Evolutionary conservation across 2,888 invertebrate species (phyloP), one percentile per base, ranked within the genome.

Genomic region (Onchidella celtica): DNA sequence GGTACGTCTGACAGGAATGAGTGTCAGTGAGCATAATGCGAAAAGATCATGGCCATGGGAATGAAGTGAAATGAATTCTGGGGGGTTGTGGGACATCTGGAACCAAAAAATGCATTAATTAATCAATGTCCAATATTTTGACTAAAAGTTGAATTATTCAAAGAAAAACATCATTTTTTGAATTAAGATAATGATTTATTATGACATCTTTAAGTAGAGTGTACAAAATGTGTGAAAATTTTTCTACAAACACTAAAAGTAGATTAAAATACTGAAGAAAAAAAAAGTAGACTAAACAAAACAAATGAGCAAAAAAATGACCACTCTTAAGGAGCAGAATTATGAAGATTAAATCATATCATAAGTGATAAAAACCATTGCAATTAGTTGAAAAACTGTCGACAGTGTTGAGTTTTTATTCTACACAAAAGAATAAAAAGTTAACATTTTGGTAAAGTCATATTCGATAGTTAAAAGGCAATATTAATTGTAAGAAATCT

Each of bases 181-280:
- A 75, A 75, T 55, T 65, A 75, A 65, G n/a, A 38, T 29, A 38
- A 75, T 63, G 38, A 75, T 75, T 63, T 75, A 75, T 75, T 75
- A 65, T 75, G 75, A 75, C n/a, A 65, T 63, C 38, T 75, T 61
- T 38, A 63, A 75, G 36, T 38, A 65, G 65, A n/a, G 38, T 75
- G 65, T 63, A 75, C 75, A 75, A 75, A 75, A 75, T 75, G 40
- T 63, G 75, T 75, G 75, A 65, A 73, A 75, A 38, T 65, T 11
- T 75, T 65, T 65, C 75, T 75, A 75, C 63, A 63, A 38, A 63
- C 38, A 75, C 63, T 63, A 34, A 65, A 75, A 75, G 36, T 59
- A 38, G 36, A 75, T 75, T 2, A 75, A 65, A 65, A 27, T 17
- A 61, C 27, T 6, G 14, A 61, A n/a, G n/a, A n/a, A n/a, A n/a